Percentiles rank a stretch among this genome's conserved stretches.
These are phyloP conservation scores for Cosmopolites sordidus DNA, from an alignment of 2,888 invertebrate species.

Conservation along the genomic window DNA sequence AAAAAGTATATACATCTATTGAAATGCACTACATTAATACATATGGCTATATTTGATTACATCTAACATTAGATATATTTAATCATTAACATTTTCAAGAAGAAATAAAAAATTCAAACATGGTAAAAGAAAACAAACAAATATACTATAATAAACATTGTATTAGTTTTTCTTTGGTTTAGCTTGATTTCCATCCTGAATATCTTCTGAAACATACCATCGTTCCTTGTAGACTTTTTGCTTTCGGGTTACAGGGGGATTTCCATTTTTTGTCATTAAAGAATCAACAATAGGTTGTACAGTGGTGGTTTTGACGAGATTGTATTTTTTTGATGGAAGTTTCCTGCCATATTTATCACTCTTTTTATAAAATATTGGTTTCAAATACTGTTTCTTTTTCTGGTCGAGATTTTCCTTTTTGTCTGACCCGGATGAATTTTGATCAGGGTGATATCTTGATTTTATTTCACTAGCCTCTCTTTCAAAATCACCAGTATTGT, in stretches of 20 bases:
- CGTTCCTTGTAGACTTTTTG: constrained; percentile 38
- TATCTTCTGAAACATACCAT: constrained; percentile 36
- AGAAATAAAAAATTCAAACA: neutral
- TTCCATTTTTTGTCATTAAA: constrained; percentile 23
- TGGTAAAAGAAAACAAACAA: neutral
- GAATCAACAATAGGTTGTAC: constrained; percentile 17
- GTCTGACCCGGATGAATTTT: neutral
- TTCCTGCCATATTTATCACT: constrained; percentile 17
- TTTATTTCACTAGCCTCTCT: constrained; percentile 19
- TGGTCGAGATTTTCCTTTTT: constrained; percentile 2
- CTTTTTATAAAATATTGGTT: constrained; percentile 24
- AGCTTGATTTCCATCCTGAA: constrained; percentile 11
- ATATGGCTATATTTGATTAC: too few relatives aligned
- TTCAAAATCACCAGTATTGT: constrained; percentile 19
- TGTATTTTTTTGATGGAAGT: constrained; percentile 25
- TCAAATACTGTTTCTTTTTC: constrained; percentile 19
- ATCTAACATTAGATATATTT: too few relatives aligned
- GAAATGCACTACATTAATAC: too few relatives aligned
- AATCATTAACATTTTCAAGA: too few relatives aligned
- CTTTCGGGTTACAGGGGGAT: constrained; percentile 36
- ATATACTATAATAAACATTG: neutral
- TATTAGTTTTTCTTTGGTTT: neutral
- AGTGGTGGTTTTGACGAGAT: constrained; percentile 13
- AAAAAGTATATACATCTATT: too few relatives aligned
- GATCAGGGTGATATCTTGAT: constrained; percentile 6